Percentiles rank a stretch among this genome's conserved stretches.
Conservation (phyloP, 2,888 invertebrate species). For the Subacronicta megacephala region DNA sequence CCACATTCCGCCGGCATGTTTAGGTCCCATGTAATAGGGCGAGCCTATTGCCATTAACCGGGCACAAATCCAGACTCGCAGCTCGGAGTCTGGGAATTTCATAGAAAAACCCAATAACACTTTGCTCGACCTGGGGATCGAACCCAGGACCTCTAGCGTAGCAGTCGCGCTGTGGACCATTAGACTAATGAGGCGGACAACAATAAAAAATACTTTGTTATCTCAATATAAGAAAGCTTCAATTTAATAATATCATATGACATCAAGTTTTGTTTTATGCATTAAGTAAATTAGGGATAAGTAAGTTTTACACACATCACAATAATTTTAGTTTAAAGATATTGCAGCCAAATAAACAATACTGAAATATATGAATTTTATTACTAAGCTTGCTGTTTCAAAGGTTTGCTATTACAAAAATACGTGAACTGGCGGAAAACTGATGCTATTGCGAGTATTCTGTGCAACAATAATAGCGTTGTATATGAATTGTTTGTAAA, state of each 20-base stretch:
- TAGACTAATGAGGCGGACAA: too few relatives aligned
- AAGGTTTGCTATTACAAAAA: constrained; percentile 23
- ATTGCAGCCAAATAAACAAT: constrained; percentile 5
- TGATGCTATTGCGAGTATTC: constrained; percentile 16
- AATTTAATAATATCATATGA: constrained; percentile 38
- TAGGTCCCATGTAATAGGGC: too few relatives aligned
- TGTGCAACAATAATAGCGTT: constrained; percentile 25
- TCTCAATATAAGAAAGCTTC: constrained; percentile 32
- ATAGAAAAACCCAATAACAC: too few relatives aligned
- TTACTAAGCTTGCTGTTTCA: constrained; percentile 16
- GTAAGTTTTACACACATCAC: constrained; percentile 21
- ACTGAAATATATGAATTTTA: constrained; percentile 15
- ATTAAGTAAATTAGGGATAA: too few relatives aligned
- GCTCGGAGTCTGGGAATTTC: too few relatives aligned
- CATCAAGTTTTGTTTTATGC: too few relatives aligned
- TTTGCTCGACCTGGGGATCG: too few relatives aligned
- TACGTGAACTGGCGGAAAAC: constrained; percentile 4
- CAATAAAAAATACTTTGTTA: constrained; percentile 36
- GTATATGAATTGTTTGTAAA: constrained; percentile 36
- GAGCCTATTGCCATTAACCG: too few relatives aligned
- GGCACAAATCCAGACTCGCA: too few relatives aligned
- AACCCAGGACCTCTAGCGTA: too few relatives aligned
- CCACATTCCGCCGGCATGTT: too few relatives aligned
- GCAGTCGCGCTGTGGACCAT: too few relatives aligned
- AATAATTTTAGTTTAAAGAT: constrained; percentile 14